Conservation (phyloP, 2,888 invertebrate genomes). For the Drosophila testacea region DNA sequence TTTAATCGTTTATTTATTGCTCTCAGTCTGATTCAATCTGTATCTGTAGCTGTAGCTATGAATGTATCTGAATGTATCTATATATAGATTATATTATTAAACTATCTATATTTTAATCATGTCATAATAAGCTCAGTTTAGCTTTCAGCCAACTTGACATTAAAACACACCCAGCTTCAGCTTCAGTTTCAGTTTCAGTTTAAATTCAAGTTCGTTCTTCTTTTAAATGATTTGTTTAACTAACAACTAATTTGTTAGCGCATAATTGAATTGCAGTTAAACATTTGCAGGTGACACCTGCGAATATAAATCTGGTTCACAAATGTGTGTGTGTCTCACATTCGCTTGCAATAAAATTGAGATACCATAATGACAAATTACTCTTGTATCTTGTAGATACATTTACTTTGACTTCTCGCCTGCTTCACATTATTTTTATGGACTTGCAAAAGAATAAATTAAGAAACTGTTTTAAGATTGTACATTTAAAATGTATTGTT, state of each 20-base stretch:
- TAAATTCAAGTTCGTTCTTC: slow-evolving; percentile 4
- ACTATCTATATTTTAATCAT: too few relatives aligned
- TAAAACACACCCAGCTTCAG: neutral
- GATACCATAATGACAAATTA: slow-evolving; percentile 17
- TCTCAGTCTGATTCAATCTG: slow-evolving; percentile 8
- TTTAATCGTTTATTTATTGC: slow-evolving; percentile 74
- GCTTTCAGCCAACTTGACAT: too few relatives aligned
- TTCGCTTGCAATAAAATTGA: slow-evolving; percentile 18
- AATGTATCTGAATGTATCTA: slow-evolving; percentile 3
- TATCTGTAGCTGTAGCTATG: neutral
- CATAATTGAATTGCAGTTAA: slow-evolving; percentile 24
- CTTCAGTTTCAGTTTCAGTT: neutral
- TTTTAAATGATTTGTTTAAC: slow-evolving; percentile 10
- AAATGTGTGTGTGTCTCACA: slow-evolving; percentile 5
- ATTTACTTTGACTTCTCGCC: slow-evolving; percentile 1
- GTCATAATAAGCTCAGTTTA: too few relatives aligned
- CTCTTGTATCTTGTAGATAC: slow-evolving; percentile 15
- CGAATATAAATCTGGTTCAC: slow-evolving; percentile 14
- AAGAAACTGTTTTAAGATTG: neutral
- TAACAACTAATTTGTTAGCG: slow-evolving; percentile 16
- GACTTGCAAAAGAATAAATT: neutral
- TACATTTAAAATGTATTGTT: too few relatives aligned
- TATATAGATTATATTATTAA: neutral
- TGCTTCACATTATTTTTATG: slow-evolving; percentile 3
- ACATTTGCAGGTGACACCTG: slow-evolving; percentile 22